Base-by-base conservation (phyloP, 2,888 invertebrate genomes). In the Amblyjoppa proteus region DNA sequence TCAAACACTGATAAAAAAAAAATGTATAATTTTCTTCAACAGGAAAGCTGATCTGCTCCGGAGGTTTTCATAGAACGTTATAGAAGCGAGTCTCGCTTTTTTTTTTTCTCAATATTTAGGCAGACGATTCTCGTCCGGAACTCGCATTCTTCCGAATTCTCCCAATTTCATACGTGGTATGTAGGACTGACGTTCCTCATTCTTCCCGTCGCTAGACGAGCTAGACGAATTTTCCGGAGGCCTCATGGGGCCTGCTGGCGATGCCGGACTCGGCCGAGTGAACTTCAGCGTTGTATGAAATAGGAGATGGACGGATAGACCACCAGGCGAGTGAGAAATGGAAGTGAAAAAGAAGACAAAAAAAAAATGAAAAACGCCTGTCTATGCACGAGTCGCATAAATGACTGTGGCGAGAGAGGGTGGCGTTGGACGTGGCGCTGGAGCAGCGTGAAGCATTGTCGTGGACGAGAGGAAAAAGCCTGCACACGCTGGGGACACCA, bases 381-480 rank as follows among this genome's bases (percentile, higher is more conserved):
- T 77, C 83, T 74, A 77, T 83, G 86, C 86, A 83, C 77, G 74
- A 83, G 86, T 83, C 83, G 81, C 81, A 77, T 83, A 86, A 86
- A 86, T 86, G 86, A 86, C 86, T 83, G 80, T 86, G 86, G 86
- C 86, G 80, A 85, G 78, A 75, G 86, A 81, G 77, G 31, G 66
- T 73, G 45, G 69, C 69, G 77, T 28, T 28, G 58, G 34, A 34
- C 31, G 69, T 38, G 41, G 66, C 56, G 58, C 28, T 53, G 71
- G 64, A 79, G 71, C 71, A 77, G 80, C 83, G 80, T 80, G 86
- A 86, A 83, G 86, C 86, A 86, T 86, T 86, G 86, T 86, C 83
- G 82, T 70, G 80, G 51, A 69, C 31, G 73, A 76, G 68, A 51
- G 80, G 76, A 82, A 84, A 73, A 70, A 83, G 74, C 61, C 70